Percentiles rank a stretch among this genome's conserved stretches.
phyloP scores from a whole-genome alignment of 2,797 vertebrate genomes.

The Micrastur ruficollis region DNA sequence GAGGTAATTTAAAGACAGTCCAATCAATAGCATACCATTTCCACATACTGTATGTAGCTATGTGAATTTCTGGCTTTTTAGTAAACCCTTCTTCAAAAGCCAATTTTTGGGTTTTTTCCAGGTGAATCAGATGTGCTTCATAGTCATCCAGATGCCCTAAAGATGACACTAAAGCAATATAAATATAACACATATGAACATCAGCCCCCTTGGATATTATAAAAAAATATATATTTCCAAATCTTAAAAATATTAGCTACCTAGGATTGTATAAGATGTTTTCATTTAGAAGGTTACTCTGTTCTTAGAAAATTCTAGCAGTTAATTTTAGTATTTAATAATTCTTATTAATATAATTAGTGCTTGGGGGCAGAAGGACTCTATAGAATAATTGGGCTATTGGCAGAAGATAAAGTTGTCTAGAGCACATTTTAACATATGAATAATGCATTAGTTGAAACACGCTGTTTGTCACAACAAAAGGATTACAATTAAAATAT shows the following conservation, averaged over 20 bases:
- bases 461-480: background rate
- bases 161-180: background rate
- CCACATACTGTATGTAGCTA: background rate
- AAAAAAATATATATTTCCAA: background rate
- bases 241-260: background rate
- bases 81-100: background rate
- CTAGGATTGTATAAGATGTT: background rate
- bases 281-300: background rate
- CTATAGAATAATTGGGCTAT: background rate
- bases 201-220: background rate
- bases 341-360: background rate
- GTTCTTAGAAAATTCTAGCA: background rate
- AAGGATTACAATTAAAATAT: background rate
- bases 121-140: background rate
- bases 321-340: background rate
- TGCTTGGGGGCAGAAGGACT: background rate
- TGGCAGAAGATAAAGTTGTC: background rate
- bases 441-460: background rate
- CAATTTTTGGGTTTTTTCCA: background rate
- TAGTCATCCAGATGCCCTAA: background rate
- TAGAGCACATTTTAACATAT: background rate
- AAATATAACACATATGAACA: background rate
- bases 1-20: background rate
- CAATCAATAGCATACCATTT: background rate
- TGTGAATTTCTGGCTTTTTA: background rate